A percentile compares a stretch with the other conserved stretches of the same genome.
Evolutionary conservation across 2,888 invertebrate genomes (phyloP).

Genomic region (Cheilosia vernalis): DNA sequence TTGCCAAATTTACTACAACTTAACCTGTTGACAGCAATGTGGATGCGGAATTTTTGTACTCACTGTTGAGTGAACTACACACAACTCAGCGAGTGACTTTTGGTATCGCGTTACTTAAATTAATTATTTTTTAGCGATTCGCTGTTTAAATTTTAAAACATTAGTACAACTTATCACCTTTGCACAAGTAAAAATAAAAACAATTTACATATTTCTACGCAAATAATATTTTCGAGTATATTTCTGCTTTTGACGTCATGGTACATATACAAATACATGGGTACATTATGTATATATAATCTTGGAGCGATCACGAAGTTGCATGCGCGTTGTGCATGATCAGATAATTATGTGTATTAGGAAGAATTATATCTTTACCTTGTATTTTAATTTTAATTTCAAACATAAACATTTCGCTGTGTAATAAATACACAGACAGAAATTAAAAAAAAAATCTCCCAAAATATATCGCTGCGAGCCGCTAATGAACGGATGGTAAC

Average conservation of each 20-base stretch:
- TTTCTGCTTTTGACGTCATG: background rate
- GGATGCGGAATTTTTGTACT: too few relatives aligned
- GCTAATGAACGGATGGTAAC: too few relatives aligned
- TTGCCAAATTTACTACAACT: too few relatives aligned
- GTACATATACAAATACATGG: too few relatives aligned
- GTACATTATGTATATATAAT: background rate
- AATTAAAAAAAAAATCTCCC: background rate
- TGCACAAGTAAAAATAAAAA: background rate
- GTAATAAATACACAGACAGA: background rate
- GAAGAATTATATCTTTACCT: background rate
- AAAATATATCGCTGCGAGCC: too few relatives aligned
- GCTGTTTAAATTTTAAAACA: too few relatives aligned
- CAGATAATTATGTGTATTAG: conserved; percentile 13
- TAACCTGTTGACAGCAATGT: too few relatives aligned
- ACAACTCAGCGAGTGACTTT: too few relatives aligned
- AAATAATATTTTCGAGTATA: background rate
- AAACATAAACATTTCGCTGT: conserved; percentile 11
- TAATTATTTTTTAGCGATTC: too few relatives aligned
- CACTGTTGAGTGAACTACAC: too few relatives aligned
- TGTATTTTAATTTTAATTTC: conserved; percentile 13
- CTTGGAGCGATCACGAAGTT: background rate
- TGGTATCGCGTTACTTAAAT: too few relatives aligned
- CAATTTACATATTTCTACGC: background rate
- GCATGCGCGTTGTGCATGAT: background rate
- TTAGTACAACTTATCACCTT: background rate